Percentiles rank a stretch among this genome's conserved stretches.
Evolutionary conservation across 2,888 invertebrate species (phyloP).

Genomic region (Leptinotarsa rubiginosa): DNA sequence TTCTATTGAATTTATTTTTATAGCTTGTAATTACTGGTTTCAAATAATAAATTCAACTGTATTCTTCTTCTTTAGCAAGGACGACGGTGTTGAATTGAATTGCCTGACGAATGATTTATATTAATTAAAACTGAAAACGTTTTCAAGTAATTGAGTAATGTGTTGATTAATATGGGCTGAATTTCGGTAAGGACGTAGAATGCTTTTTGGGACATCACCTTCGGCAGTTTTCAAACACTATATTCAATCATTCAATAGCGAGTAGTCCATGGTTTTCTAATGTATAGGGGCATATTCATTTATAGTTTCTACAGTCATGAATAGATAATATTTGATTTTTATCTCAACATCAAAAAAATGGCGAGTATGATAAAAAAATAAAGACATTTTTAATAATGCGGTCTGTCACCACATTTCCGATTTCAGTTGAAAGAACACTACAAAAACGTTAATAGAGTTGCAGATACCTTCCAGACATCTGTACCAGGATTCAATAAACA

Average conservation of each 20-base stretch:
- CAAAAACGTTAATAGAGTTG: too few species aligned
- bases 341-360: too few species aligned
- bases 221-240: not conserved
- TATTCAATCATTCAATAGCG: not conserved
- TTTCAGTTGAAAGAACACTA: too few species aligned
- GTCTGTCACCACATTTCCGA: too few species aligned
- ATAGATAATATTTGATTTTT: too few species aligned
- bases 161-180: slow-evolving; percentile 1
- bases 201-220: not conserved
- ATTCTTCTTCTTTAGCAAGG: slow-evolving; percentile 13
- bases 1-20: slow-evolving; percentile 19
- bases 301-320: too few species aligned
- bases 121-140: slow-evolving; percentile 1
- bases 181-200: slow-evolving; percentile 7
- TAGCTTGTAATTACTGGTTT: slow-evolving; percentile 37
- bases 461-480: too few species aligned
- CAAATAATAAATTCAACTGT: slow-evolving; percentile 9
- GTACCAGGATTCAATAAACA: too few species aligned
- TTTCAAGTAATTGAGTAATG: not conserved
- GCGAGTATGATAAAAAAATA: too few species aligned
- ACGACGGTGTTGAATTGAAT: not conserved
- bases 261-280: too few species aligned
- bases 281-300: too few species aligned
- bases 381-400: too few species aligned
- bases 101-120: slow-evolving; percentile 22